Conservation (phyloP, 2,113 vertebrate species). For the Lipophrys pholis region DNA sequence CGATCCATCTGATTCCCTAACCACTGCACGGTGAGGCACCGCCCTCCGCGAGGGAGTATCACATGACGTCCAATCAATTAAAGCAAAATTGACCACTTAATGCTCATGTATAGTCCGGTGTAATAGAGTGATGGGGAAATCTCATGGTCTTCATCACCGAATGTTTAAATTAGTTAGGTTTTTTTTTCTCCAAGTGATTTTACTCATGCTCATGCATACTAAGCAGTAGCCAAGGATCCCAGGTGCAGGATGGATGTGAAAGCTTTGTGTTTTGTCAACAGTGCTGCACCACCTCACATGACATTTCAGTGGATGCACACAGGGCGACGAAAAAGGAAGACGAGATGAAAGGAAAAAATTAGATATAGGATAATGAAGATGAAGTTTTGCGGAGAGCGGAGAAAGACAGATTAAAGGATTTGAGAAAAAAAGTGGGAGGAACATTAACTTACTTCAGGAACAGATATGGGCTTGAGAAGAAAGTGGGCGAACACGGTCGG, state of each 20-base stretch:
- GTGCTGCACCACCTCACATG: constrained; percentile 73
- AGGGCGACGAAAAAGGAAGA: constrained; percentile 30
- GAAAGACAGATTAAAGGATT: neutral
- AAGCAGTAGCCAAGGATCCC: constrained; percentile 82
- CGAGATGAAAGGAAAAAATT: constrained; percentile 9
- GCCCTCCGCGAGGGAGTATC: too few species aligned
- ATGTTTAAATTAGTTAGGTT: too few species aligned
- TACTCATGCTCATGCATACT: constrained; percentile 40
- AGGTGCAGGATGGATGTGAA: constrained; percentile 89
- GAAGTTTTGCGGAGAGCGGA: neutral
- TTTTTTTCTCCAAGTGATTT: too few species aligned
- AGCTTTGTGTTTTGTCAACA: constrained; percentile 82
- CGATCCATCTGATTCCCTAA: too few species aligned
- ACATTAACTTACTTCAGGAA: neutral
- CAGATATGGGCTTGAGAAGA: constrained; percentile 18
- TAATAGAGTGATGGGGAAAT: too few species aligned
- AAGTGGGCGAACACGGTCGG: constrained; percentile 17
- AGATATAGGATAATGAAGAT: neutral
- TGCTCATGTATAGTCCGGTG: too few species aligned
- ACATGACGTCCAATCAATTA: too few species aligned
- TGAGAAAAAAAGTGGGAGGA: neutral
- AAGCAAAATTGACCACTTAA: too few species aligned
- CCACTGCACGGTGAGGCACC: too few species aligned
- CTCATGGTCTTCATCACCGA: too few species aligned
- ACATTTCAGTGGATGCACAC: constrained; percentile 61